phyloP scores from a whole-genome alignment of 1,140 invertebrate species.

The Anthonomus grandis region DNA sequence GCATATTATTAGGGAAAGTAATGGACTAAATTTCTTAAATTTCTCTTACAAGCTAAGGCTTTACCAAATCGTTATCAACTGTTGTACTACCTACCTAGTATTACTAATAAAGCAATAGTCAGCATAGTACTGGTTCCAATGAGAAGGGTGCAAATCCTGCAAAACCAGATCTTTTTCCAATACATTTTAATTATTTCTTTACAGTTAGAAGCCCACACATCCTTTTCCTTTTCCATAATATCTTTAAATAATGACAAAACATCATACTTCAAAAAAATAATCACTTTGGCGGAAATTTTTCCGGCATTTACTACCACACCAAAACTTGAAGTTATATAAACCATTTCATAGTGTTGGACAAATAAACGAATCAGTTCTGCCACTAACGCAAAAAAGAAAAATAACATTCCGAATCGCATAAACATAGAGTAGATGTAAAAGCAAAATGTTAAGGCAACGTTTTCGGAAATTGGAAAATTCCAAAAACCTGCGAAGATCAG shows the following conservation, averaged over 20 bases:
- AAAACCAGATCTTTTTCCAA: not conserved
- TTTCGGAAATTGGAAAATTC: constrained; percentile 6
- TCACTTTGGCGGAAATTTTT: constrained; percentile 10
- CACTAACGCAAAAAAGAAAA: not conserved
- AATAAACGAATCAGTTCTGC: constrained; percentile 10
- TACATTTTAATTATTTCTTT: constrained; percentile 10
- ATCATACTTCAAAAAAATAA: constrained; percentile 2
- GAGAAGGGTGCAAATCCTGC: not conserved
- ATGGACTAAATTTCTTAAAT: too few relatives aligned
- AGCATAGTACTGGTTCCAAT: not conserved
- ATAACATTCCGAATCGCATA: not conserved
- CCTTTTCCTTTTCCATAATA: constrained; percentile 7
- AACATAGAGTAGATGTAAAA: not conserved
- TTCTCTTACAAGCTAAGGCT: too few relatives aligned
- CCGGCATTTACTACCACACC: constrained; percentile 10
- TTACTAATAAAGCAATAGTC: not conserved
- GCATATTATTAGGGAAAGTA: too few relatives aligned
- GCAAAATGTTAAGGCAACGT: not conserved
- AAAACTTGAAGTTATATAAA: constrained; percentile 2
- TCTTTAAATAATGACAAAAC: constrained; percentile 1
- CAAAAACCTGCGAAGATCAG: constrained; percentile 5
- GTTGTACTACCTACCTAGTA: constrained; percentile 14
- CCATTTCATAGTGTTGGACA: constrained; percentile 2
- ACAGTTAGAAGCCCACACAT: not conserved
- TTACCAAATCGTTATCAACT: too few relatives aligned